phyloP scores from a whole-genome alignment of 2,797 vertebrate species.

The Melanotaenia nigrans region DNA sequence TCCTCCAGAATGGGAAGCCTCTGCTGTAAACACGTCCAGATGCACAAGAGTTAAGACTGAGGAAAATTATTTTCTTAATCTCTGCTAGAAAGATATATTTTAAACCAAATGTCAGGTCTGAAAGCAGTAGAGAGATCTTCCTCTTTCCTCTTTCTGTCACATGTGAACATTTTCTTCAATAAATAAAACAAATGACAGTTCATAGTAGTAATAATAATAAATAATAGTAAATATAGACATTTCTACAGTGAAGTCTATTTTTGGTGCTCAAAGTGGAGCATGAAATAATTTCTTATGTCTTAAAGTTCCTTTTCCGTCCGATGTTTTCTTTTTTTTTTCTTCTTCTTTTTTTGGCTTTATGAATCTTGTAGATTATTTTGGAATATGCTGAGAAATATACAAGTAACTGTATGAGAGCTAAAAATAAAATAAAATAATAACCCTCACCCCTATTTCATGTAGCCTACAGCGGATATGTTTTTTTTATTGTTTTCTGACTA shows the following conservation, averaged over 20 bases:
- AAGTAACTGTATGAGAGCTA: slow-evolving; percentile 41
- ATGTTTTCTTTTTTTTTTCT: not conserved
- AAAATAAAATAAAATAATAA: not conserved
- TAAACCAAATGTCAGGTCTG: not conserved
- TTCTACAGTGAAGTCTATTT: not conserved
- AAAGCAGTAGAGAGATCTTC: not conserved
- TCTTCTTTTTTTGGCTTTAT: slow-evolving; percentile 8
- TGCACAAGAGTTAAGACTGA: not conserved
- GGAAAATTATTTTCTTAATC: no score
- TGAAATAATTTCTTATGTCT: slow-evolving; percentile 7
- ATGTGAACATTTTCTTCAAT: slow-evolving; percentile 2
- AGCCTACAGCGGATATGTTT: slow-evolving; percentile 19
- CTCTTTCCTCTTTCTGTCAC: not conserved
- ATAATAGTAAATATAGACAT: not conserved
- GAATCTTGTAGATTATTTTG: slow-evolving; percentile 17
- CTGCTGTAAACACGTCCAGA: slow-evolving; percentile 21
- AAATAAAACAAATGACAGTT: slow-evolving; percentile 1
- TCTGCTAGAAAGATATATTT: not conserved
- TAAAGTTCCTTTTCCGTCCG: not conserved
- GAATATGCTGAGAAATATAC: slow-evolving; percentile 25
- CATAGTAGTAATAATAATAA: not conserved
- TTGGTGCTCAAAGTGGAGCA: slow-evolving; percentile 7
- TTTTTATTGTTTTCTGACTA: slow-evolving; percentile 37
- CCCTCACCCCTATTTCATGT: not conserved
- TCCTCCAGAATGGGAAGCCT: slow-evolving; percentile 8